Evolutionary conservation across 2,797 vertebrate species (phyloP), one percentile per base, ranked within the genome.

Genomic region (Cuculus canorus): DNA sequence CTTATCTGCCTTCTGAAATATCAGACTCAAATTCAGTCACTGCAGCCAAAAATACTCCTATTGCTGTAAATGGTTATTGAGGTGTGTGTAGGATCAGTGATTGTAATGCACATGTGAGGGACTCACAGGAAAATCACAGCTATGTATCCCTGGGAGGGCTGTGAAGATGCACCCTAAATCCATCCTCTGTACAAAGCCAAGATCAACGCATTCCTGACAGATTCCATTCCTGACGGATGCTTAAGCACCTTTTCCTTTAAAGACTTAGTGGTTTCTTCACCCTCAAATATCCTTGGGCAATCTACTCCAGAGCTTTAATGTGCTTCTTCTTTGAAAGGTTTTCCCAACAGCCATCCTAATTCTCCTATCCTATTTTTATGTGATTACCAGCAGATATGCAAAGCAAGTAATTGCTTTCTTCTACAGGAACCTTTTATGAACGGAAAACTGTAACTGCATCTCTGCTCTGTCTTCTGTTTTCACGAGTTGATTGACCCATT

Each of bases 21-120:
- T 13, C 63, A 71, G 70, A 35, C 33, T n/a, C 10, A 2, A 24
- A 17, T 11, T 23, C 2, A 8, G 37, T 43, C 52, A 32, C 41
- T 0, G 9, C 61, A 56, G 0, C 11, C 22, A 10, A 6, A 77
- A 33, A 5, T 18, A 7, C 9, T 41, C 30, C 30, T 17, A 1
- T 11, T 59, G 88, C 75, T 43, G 24, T n/a, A 54, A 30, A 45
- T 8, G n/a, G 30, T 35, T 64, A 30, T 84, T 41, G 78, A 28
- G 59, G 47, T 0, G 1, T 7, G 17, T 81, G 43, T 8, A 3
- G 52, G 61, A 14, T 32, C 57, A 33, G 2, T 23, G 37, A 53
- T 7, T 24, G 48, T 2, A 19, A 5, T 7, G 77, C 19, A 28
- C 4, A 1, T 1, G 7, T 39, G 88, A 65, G 78, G 27, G 10